phyloP scores from a whole-genome alignment of 1,140 invertebrate species.

The Cotesia typhae region DNA sequence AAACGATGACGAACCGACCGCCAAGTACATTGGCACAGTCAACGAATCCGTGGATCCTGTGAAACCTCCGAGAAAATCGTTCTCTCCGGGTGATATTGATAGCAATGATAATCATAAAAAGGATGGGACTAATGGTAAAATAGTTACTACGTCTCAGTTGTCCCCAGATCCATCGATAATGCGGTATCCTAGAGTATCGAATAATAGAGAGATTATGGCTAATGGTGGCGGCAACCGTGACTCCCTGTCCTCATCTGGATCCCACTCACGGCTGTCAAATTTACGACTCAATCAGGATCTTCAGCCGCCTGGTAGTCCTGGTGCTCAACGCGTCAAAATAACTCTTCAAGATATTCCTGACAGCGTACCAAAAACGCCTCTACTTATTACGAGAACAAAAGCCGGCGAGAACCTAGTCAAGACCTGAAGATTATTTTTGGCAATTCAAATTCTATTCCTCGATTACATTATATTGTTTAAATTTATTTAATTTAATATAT shows the following conservation, averaged over 20 bases:
- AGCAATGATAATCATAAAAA: slow-evolving; percentile 36
- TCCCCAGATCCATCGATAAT: not conserved
- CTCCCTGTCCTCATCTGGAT: slow-evolving; percentile 36
- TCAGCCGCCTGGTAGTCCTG: slow-evolving; percentile 53
- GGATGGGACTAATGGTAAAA: slow-evolving; percentile 42
- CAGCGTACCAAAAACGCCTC: slow-evolving; percentile 62
- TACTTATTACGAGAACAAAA: slow-evolving; percentile 60
- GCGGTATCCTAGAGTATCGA: slow-evolving; percentile 19
- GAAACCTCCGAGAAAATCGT: slow-evolving; percentile 56
- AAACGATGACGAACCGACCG: slow-evolving; percentile 19
- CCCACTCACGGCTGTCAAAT: slow-evolving; percentile 26
- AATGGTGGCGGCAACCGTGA: slow-evolving; percentile 36
- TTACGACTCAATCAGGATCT: slow-evolving; percentile 37
- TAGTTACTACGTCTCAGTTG: not conserved
- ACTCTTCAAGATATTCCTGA: slow-evolving; percentile 62
- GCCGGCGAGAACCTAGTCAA: slow-evolving; percentile 63
- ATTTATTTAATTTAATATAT: too few species aligned
- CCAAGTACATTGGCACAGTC: slow-evolving; percentile 23
- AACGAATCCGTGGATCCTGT: slow-evolving; percentile 46
- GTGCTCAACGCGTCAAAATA: slow-evolving; percentile 63
- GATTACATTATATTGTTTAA: too few species aligned
- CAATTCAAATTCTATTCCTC: too few species aligned
- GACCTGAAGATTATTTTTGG: slow-evolving; percentile 46
- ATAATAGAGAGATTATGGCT: not conserved
- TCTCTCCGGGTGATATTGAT: slow-evolving; percentile 44